phyloP scores from a whole-genome alignment of 1,140 invertebrate genomes.

The Bombus terrestris region DNA sequence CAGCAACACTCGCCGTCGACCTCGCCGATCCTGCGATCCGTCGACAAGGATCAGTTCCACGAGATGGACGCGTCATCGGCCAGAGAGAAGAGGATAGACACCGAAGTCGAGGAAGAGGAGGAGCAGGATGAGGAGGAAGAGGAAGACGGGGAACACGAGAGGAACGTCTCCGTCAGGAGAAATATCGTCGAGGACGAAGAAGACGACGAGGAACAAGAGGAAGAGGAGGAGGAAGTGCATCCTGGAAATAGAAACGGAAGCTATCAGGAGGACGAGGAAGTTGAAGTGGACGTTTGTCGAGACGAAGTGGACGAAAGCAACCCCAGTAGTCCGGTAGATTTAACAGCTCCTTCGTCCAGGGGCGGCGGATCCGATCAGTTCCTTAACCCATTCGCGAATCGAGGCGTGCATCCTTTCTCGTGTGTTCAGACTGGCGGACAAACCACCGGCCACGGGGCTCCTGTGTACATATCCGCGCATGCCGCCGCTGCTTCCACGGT shows the following conservation, averaged over 20 bases:
- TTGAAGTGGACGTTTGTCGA: slow-evolving; percentile 78
- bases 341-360: slow-evolving; percentile 77
- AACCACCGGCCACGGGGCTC: slow-evolving; percentile 54
- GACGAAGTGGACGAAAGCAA: slow-evolving; percentile 75
- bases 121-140: slow-evolving; percentile 66
- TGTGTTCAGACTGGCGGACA: slow-evolving; percentile 72
- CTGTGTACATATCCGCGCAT: slow-evolving; percentile 65
- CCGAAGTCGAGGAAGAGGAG: slow-evolving; percentile 69
- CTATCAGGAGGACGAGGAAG: slow-evolving; percentile 75
- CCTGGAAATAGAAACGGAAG: slow-evolving; percentile 66
- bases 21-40: slow-evolving; percentile 53
- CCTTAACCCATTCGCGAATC: slow-evolving; percentile 71
- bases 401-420: slow-evolving; percentile 70
- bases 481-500: slow-evolving; percentile 71
- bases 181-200: slow-evolving; percentile 64
- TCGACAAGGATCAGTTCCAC: slow-evolving; percentile 62
- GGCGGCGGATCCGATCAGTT: slow-evolving; percentile 70
- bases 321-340: slow-evolving; percentile 79
- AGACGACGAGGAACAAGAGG: slow-evolving; percentile 67
- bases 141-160: slow-evolving; percentile 50
- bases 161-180: slow-evolving; percentile 5
- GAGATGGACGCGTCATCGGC: slow-evolving; percentile 44
- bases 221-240: slow-evolving; percentile 70
- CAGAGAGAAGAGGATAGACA: slow-evolving; percentile 67
- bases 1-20: slow-evolving; percentile 60